Conservation (phyloP, 2,797 vertebrate species). For the Pagetopsis macropterus region DNA sequence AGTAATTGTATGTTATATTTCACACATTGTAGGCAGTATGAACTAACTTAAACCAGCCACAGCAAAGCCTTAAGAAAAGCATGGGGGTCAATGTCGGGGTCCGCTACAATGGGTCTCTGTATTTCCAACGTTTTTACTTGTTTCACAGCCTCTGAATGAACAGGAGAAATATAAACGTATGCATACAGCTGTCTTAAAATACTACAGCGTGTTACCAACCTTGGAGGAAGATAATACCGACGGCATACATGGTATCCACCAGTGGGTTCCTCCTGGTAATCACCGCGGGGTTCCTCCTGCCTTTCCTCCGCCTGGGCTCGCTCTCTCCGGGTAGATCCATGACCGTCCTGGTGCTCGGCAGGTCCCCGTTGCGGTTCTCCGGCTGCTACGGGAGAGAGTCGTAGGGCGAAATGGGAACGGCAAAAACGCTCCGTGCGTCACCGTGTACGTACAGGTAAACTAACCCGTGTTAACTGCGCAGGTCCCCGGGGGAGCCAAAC, state of each 20-base stretch:
- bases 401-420: constrained; percentile 17
- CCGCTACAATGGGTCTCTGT: neutral
- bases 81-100: constrained; percentile 45
- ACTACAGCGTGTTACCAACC: constrained; percentile 65
- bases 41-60: constrained; percentile 13
- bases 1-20: neutral
- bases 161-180: accelerated
- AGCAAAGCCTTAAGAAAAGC: neutral
- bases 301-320: constrained; percentile 42
- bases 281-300: constrained; percentile 48
- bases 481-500: constrained; percentile 24
- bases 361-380: constrained; percentile 25
- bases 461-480: constrained; percentile 43
- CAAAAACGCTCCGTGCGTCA: constrained; percentile 36
- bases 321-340: constrained; percentile 69
- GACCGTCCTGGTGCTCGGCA: constrained; percentile 38
- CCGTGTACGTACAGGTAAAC: constrained; percentile 56
- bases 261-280: constrained; percentile 38
- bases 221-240: constrained; percentile 74
- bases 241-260: constrained; percentile 36
- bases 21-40: neutral
- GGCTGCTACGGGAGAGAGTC: constrained; percentile 27
- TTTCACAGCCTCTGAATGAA: neutral
- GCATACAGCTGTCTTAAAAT: neutral
- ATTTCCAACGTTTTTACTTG: neutral